These are phyloP conservation scores for Cosmia trapezina DNA, from an alignment of 2,888 invertebrate species.

Conservation along the genomic window DNA sequence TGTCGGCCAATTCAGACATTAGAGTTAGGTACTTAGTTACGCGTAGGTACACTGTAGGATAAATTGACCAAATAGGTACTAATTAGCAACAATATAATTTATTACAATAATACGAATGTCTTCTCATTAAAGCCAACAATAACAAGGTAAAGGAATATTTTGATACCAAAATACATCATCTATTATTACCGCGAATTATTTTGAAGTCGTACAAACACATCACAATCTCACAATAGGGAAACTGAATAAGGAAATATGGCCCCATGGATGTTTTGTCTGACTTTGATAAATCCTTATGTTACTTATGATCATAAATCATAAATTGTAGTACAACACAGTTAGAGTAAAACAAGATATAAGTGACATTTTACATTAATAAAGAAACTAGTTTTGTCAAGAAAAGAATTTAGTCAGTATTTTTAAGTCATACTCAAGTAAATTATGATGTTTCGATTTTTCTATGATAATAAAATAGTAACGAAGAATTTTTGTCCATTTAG, in stretches of 20 bases:
- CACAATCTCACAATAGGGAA: constrained; percentile 61
- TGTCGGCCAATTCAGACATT: neutral
- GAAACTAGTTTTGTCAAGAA: neutral
- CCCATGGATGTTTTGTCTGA: constrained; percentile 41
- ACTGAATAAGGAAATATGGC: constrained; percentile 60
- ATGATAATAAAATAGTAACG: no score
- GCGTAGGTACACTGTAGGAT: neutral
- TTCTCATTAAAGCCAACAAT: constrained; percentile 12
- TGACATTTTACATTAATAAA: constrained; percentile 9
- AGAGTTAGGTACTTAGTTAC: neutral
- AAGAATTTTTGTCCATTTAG: no score
- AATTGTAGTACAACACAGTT: neutral
- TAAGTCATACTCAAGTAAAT: neutral
- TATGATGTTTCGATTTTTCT: neutral
- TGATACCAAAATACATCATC: constrained; percentile 23
- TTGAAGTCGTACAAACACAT: constrained; percentile 45
- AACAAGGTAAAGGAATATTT: constrained; percentile 19
- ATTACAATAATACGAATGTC: no score
- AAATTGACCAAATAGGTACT: neutral
- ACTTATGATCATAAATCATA: constrained; percentile 51
- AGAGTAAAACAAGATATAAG: neutral
- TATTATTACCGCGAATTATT: constrained; percentile 27
- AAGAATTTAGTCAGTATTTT: neutral
- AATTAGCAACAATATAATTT: neutral
- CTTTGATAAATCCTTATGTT: constrained; percentile 58